Evolutionary conservation across 2,797 vertebrate species (phyloP).

Genomic region (Synaphobranchus kaupii): DNA sequence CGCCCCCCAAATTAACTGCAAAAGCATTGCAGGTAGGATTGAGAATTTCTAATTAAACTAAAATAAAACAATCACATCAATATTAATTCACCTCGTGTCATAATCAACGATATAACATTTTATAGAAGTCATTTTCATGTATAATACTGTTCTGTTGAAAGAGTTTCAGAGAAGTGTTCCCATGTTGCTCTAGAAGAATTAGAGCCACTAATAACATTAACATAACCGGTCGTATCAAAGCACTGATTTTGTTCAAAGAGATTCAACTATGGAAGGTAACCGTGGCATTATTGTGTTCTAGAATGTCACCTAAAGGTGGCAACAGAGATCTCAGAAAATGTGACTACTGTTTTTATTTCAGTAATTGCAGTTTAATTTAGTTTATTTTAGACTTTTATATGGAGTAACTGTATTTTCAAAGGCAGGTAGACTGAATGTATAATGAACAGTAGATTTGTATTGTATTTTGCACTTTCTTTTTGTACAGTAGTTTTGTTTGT

Average conservation of each 20-base stretch:
- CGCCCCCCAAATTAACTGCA: background rate
- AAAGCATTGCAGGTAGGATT: background rate
- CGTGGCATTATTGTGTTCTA: background rate
- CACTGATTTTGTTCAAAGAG: background rate
- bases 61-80: background rate
- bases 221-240: background rate
- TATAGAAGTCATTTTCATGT: conserved; percentile 32
- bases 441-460: background rate
- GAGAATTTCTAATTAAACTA: conserved; percentile 5
- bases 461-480: conserved; percentile 11
- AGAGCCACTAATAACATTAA: background rate
- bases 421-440: background rate
- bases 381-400: background rate
- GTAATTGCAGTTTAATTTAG: background rate
- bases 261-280: background rate
- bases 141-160: background rate
- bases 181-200: background rate
- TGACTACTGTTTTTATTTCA: background rate
- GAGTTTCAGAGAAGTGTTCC: background rate
- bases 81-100: no score
- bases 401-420: background rate
- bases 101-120: background rate
- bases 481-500: background rate
- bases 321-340: background rate
- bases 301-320: conserved; percentile 7